Conservation (phyloP, 1,140 invertebrate species). For the Globodera ellingtonae region DNA sequence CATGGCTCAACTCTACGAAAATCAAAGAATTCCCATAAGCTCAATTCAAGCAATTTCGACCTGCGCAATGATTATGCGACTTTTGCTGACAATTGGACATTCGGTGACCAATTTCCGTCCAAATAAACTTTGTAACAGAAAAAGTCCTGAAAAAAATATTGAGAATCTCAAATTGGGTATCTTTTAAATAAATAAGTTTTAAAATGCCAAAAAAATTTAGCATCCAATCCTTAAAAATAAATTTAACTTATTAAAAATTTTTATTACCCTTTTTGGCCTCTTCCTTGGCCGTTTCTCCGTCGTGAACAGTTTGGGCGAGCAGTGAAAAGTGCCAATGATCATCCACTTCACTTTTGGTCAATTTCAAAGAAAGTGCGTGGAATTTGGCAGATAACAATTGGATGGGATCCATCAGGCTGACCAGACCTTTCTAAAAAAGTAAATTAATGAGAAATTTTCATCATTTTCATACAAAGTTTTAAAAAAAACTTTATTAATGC, state of each 20-base stretch:
- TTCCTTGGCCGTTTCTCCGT: background rate
- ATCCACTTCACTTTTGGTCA: background rate
- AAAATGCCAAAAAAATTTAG: too few relatives aligned
- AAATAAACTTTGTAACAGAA: constrained; percentile 8
- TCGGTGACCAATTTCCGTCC: background rate
- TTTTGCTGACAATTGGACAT: constrained; percentile 23
- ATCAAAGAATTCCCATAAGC: too few relatives aligned
- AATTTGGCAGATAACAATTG: constrained; percentile 27
- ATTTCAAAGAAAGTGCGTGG: constrained; percentile 23
- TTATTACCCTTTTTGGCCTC: background rate
- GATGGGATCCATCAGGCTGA: constrained; percentile 30
- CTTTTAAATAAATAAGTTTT: too few relatives aligned
- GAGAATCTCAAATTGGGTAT: too few relatives aligned
- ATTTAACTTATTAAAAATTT: background rate
- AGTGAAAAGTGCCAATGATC: background rate
- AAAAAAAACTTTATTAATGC: too few relatives aligned
- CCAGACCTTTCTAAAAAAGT: constrained; percentile 22
- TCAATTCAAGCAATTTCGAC: background rate
- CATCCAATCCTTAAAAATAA: too few relatives aligned
- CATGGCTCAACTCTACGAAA: too few relatives aligned
- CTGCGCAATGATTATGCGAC: constrained; percentile 7
- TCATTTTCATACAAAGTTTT: too few relatives aligned
- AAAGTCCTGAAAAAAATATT: constrained; percentile 1
- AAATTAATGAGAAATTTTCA: background rate
- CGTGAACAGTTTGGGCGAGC: constrained; percentile 11